Evolutionary conservation across 2,888 invertebrate species (phyloP), one percentile per base, ranked within the genome.

Genomic region (Agrypnus murinus): DNA sequence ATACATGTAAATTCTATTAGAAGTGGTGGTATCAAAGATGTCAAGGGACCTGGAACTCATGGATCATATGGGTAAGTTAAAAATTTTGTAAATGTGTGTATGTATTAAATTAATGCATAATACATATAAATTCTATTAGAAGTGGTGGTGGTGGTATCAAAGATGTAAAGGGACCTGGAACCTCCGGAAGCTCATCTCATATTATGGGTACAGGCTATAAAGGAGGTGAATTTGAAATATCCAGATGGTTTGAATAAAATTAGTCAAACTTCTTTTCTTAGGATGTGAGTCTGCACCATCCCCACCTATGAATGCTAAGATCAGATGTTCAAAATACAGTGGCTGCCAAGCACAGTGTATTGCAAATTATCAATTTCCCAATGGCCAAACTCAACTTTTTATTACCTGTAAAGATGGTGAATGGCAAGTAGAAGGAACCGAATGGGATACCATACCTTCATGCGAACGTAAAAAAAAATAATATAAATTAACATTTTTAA

Each of bases 391-490:
- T 1, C 82, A 84, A 58, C 71, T 89, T 3, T 83, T 82, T 32
- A 80, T 90, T n/a, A 81, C 76, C 2, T 91, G 91, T 71, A 77
- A 79, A 2, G 81, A 87, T 45, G 86, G 86, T 0, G 75, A 84
- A 71, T 91, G 90, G 90, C 76, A 83, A 25, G 83, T 88, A 7
- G 79, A 84, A 65, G 87, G 85, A 32, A 83, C 84, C 0, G 85
- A 87, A 43, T 87, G 87, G 83, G 80, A 80, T 0, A 75, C 78
- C 0, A 85, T 90, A 34, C 91, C 92, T 1, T 84, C 88, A n/a
- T 92, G 92, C 78, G 87, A 90, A 86, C 90, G 92, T 91, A 85
- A 86, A 86, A 80, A 38, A 64, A 4, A 40, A 15, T 25, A 7
- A 4, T 31, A 15, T 36, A 31, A 55, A 32, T n/a, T n/a, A n/a